Percentiles rank a stretch among this genome's conserved stretches.
Evolutionary conservation across 2,888 invertebrate species (phyloP).

Genomic region (Sinelater perroti): DNA sequence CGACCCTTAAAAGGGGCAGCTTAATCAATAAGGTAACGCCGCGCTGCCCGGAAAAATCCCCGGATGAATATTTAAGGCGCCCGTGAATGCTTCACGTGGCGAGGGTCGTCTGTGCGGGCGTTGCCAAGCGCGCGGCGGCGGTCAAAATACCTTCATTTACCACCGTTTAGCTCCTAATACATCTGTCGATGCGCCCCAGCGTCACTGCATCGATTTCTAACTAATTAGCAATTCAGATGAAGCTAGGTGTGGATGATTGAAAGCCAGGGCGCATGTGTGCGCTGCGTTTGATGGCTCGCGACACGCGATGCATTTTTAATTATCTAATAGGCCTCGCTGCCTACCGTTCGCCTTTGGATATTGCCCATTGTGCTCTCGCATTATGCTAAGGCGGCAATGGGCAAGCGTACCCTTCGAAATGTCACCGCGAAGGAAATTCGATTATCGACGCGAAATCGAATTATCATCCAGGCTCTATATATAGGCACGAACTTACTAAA

Average conservation of each 20-base stretch:
- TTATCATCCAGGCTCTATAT: no score
- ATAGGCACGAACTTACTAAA: no score
- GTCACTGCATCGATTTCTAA: slow-evolving; percentile 7
- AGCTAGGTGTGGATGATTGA: slow-evolving; percentile 9
- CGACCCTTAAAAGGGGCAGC: slow-evolving; percentile 5
- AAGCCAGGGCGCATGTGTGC: slow-evolving; percentile 8
- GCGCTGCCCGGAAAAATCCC: slow-evolving; percentile 8
- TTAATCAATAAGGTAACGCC: slow-evolving; percentile 6
- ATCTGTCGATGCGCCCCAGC: neutral
- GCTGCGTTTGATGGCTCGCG: neutral
- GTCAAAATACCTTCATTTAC: no score
- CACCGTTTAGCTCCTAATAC: no score
- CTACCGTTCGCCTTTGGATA: neutral
- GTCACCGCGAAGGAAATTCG: no score
- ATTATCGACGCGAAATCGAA: no score
- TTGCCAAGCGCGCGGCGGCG: no score
- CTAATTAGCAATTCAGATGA: slow-evolving; percentile 14
- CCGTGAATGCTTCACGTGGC: neutral
- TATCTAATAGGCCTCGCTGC: neutral
- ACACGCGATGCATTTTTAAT: neutral
- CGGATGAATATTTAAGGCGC: slow-evolving; percentile 10
- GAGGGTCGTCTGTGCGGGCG: no score
- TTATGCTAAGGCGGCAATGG: no score
- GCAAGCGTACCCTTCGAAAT: no score
- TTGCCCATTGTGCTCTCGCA: no score